Base-by-base conservation (phyloP, 2,888 invertebrate species). In the Drosophila dives region DNA sequence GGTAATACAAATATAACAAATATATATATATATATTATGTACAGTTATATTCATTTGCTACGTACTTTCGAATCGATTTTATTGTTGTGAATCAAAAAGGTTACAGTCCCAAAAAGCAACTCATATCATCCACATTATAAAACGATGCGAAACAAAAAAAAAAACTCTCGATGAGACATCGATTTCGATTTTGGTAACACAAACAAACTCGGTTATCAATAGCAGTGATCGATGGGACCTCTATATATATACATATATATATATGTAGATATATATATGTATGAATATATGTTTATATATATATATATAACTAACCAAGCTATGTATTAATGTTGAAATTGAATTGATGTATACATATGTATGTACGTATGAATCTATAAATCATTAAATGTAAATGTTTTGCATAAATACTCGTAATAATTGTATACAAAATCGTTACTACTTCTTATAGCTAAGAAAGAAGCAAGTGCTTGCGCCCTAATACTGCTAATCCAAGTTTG, bases 401-500 rank as follows among this genome's bases (percentile, higher is more conserved):
- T 71, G 75, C 70, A 75, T 75, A 65, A 65, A 62, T 74, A 74
- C 26, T 68, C 51, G 55, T 74, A 67, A 15, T 62, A 38, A 20
- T 53, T 48, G 51, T 59, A 33, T 50, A 70, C 71, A n/a, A 54
- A 54, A 17, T 49, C 40, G 53, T 64, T 64, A 53, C 42, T 65
- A 68, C 11, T 59, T 40, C 34, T 51, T 51, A 71, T 65, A 40
- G 53, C 49, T 66, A 73, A 54, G 58, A 67, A 64, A 56, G 34
- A 67, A 76, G 64, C 76, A 77, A 77, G 51, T 80, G 77, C 77
- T 76, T 77, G 77, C 60, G 59, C 64, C 72, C 66, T 64, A 63
- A 45, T 67, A 67, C 59, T 67, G 72, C 60, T 77, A 67, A 76
- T 80, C 75, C 72, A 65, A 76, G 77, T 80, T 80, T 77, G 72